phyloP scores from a whole-genome alignment of 2,113 vertebrate species.

The Melospiza melodia region DNA sequence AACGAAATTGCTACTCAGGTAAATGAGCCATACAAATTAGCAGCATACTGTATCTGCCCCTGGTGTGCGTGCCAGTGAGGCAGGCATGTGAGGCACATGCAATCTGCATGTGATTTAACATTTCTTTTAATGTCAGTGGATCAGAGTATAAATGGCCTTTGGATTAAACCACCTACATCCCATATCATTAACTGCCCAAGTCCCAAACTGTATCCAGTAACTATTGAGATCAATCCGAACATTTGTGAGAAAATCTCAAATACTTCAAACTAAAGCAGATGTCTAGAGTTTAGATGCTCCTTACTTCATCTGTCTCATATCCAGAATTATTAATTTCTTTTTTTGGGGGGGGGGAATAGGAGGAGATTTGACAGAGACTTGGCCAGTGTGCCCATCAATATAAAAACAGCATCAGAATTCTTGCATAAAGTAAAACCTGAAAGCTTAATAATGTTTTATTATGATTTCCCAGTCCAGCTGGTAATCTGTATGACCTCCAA shows the following conservation, averaged over 20 bases:
- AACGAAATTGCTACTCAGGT: not conserved
- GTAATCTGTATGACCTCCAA: not conserved
- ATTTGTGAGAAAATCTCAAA: not conserved
- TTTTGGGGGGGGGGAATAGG: not conserved
- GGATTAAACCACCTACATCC: not conserved
- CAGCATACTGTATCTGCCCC: not conserved
- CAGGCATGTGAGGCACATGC: not conserved
- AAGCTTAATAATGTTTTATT: not conserved
- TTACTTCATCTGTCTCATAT: not conserved
- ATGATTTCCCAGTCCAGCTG: not conserved
- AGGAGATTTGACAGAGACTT: not conserved
- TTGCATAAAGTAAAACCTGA: not conserved
- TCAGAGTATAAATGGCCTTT: not conserved
- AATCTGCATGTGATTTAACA: not conserved
- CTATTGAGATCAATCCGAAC: not conserved
- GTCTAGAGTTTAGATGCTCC: not conserved
- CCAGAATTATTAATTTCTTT: not conserved
- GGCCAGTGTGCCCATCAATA: not conserved
- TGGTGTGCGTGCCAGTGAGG: not conserved
- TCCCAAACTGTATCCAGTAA: not conserved
- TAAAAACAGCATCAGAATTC: not conserved
- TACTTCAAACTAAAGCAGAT: not conserved
- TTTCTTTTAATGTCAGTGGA: not conserved
- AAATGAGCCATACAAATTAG: not conserved
- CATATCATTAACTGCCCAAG: not conserved